Evolutionary conservation across 2,888 invertebrate genomes (phyloP), one percentile per base, ranked within the genome.

Genomic region (Kuschelorhynchus macadamiae): DNA sequence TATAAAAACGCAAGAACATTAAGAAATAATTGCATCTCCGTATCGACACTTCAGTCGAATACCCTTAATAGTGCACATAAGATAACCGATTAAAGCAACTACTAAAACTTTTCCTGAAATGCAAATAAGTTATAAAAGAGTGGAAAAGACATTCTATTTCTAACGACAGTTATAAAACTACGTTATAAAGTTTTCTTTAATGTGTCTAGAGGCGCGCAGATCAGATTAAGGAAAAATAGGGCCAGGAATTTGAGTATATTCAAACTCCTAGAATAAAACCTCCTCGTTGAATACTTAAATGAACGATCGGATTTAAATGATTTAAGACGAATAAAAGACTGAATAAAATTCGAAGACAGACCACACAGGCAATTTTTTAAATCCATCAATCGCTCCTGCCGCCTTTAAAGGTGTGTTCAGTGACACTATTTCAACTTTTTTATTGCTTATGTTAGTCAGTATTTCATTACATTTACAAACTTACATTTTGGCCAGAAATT

Each of bases 81-180:
- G 20, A 52, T 20, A 39, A 39, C 20, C 46, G 49, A 49, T 59
- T 25, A 49, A 25, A 12, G 20, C 7, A 7, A 3, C 4, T 7
- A 5, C 25, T 4, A 36, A 47, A 67, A 60, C 56, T 61, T 55
- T 61, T 30, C 18, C 17, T 2, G 42, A 67, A 67, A 67, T 67
- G 67, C 67, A 67, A 67, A 67, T 67, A 62, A 62, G 62, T 44
- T 57, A 39, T 62, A 67, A 67, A 67, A 67, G 67, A 56, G 61
- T 56, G 50, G 44, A 52, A 56, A 39, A 64, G 56, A 16, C 53
- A 52, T 65, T 56, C 50, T 56, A 67, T 46, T 61, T 57, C 62
- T 67, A 67, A 67, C 62, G 67, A 67, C 62, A 68, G 68, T 64
- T 64, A 64, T 64, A 68, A 68, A 68, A 64, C 59, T 67, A 60